phyloP scores from a whole-genome alignment of 2,113 vertebrate species.

The Zosterops pallidus region DNA sequence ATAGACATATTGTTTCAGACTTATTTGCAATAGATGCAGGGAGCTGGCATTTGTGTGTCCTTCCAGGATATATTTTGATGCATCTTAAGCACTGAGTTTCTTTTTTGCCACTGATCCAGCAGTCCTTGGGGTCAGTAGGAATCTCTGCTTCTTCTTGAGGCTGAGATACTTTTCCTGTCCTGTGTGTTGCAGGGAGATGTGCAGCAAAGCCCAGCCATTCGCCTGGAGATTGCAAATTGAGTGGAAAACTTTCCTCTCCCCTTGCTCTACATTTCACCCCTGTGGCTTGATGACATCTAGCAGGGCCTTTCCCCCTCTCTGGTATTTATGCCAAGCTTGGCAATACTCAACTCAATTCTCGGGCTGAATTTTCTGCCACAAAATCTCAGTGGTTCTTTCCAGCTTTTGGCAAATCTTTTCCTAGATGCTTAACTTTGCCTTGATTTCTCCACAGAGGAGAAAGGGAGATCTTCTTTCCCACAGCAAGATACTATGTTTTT shows the following conservation, averaged over 20 bases:
- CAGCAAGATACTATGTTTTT: neutral
- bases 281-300: neutral
- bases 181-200: fast-evolving
- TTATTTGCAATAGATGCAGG: neutral
- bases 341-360: neutral
- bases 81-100: neutral
- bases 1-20: neutral
- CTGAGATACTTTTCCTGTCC: neutral
- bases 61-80: neutral
- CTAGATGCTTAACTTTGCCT: neutral
- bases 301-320: neutral
- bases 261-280: neutral
- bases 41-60: neutral
- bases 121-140: neutral
- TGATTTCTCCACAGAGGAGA: neutral
- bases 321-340: neutral
- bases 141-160: neutral
- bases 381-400: neutral
- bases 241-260: neutral
- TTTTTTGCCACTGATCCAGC: neutral
- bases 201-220: neutral
- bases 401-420: neutral
- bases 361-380: neutral
- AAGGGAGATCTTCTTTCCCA: neutral
- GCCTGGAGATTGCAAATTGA: neutral